Base-by-base conservation (phyloP, 2,113 vertebrate species). In the Anguilla rostrata region DNA sequence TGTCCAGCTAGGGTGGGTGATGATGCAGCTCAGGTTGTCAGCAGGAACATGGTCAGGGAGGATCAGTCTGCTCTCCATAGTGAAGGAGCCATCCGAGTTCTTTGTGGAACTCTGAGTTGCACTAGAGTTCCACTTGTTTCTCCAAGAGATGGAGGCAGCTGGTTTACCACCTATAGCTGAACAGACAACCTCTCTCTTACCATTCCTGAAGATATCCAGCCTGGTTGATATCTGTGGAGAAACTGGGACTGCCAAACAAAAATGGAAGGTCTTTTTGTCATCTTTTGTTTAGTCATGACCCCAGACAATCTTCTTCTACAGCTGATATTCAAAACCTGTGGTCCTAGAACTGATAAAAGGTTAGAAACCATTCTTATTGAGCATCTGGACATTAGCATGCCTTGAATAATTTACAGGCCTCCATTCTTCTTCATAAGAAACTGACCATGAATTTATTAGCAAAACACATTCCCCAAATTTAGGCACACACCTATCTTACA, bases 121-220 rank as follows among this genome's bases (percentile, higher is more conserved):
- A 5, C 22, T 0, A 6, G 5, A 5, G 79, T 89, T 91, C 81
- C 46, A 86, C 0, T 0, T 0, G 0, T 86, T 40, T 83, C 60
- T 89, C 95, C 95, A 96, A 22, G 81, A 88, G 84, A 96, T 90
- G 57, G 60, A 89, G 86, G 94, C 93, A 11, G 87, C 87, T 79
- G 91, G 92, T 78, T 91, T 92, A 78, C 92, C 94, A 63, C 88
- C 53, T 56, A 86, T 90, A 22, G 94, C 93, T 82, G 2, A 84
- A 86, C 95, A 96, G 56, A 95, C 86, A 8, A 92, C 94, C 79
- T 90, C 83, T n/a, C 0, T 83, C 82, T 34, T 78, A 34, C 86
- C 85, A 34, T 9, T 40, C 3, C 41, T 6, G 14, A 0, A 0
- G 63, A 34, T 34, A 34, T 93, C 89, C 2, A 93, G 7, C 91